Percentiles rank a stretch among this genome's conserved stretches.
Conservation (phyloP, 2,797 vertebrate species). For the Anguilla marmorata region DNA sequence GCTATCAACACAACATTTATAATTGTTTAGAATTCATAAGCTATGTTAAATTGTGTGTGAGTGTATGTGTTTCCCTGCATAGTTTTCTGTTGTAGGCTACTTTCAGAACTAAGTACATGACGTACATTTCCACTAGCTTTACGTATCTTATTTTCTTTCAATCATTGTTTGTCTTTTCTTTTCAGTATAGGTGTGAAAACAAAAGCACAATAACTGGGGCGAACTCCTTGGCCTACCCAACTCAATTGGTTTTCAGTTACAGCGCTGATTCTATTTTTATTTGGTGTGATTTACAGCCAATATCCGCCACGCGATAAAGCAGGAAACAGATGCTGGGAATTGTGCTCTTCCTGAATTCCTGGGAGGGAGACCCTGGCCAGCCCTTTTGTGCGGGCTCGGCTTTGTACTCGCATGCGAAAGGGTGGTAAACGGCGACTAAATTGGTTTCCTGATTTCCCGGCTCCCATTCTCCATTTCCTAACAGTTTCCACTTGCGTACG, state of each 20-base stretch:
- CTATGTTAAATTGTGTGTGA: neutral
- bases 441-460: constrained; percentile 84
- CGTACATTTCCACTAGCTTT: neutral
- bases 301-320: constrained; percentile 88
- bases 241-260: constrained; percentile 65
- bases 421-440: constrained; percentile 80
- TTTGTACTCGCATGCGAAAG: constrained; percentile 90
- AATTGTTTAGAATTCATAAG: neutral
- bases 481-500: constrained; percentile 91
- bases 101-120: neutral
- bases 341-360: constrained; percentile 88
- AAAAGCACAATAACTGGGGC: constrained; percentile 27
- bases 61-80: neutral
- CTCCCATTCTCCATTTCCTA: constrained; percentile 89
- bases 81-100: neutral
- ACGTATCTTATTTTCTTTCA: constrained; percentile 2
- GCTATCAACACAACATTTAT: neutral
- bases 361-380: constrained; percentile 81
- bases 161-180: neutral
- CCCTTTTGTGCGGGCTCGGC: constrained; percentile 72
- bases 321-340: constrained; percentile 99
- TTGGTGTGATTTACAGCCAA: constrained; percentile 84
- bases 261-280: constrained; percentile 87
- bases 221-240: constrained; percentile 32
- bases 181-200: constrained; percentile 26